Conservation (phyloP, 2,113 vertebrate species). For the Larimichthys crocea region DNA sequence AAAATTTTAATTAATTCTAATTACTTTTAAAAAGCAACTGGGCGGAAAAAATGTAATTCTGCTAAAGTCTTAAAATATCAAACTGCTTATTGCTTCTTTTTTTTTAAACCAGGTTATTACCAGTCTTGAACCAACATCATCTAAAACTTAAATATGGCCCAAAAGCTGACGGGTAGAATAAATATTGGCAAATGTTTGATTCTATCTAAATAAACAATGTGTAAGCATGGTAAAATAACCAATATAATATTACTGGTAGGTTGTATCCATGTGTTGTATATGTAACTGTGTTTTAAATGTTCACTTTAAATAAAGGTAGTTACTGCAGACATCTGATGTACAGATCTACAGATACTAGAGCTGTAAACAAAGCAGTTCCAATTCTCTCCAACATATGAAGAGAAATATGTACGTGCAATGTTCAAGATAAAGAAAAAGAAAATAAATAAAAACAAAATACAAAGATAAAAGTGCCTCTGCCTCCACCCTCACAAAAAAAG, state of each 20-base stretch:
- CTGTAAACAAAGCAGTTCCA: slow-evolving; percentile 11
- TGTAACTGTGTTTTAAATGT: neutral
- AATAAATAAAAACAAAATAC: slow-evolving; percentile 6
- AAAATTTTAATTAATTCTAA: neutral
- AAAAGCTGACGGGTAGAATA: neutral
- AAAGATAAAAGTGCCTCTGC: slow-evolving; percentile 11
- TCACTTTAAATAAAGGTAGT: slow-evolving; percentile 4
- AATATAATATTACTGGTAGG: neutral
- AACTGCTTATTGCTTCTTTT: neutral
- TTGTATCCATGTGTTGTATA: neutral
- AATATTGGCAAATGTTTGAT: slow-evolving; percentile 7
- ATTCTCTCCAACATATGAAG: neutral
- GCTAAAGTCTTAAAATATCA: neutral
- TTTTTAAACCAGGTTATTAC: too few relatives aligned
- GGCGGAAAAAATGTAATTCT: neutral
- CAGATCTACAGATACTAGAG: neutral
- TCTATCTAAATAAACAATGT: neutral
- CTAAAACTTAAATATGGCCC: neutral
- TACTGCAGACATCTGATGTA: neutral
- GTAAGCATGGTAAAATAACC: neutral
- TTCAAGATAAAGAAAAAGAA: slow-evolving; percentile 20
- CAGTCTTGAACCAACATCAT: neutral
- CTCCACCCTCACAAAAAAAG: neutral
- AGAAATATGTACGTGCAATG: slow-evolving; percentile 8
- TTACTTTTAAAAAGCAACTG: neutral